Base-by-base conservation (phyloP, 1,140 invertebrate genomes). In the Drosophila sproati region DNA sequence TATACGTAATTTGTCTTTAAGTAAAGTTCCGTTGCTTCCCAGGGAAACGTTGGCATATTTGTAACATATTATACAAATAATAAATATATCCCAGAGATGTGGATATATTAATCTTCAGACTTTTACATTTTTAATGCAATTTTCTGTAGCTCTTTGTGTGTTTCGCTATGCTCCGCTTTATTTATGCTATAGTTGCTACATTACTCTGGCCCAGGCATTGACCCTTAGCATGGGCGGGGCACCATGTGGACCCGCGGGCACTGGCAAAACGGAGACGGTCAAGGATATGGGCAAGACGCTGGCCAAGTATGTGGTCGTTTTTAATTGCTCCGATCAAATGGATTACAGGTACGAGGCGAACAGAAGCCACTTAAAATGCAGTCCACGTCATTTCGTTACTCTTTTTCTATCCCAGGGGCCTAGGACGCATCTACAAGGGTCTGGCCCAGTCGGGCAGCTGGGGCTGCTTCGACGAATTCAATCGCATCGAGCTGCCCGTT, bases 291-390 rank as follows among this genome's bases (percentile, higher is more conserved):
- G 98, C 2, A 98, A 99, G 93, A 98, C 98, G 20, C 93, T 99
- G 4, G 98, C 98, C 12, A 99, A 99, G 93, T 99, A 99, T 92
- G 98, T 99, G 2, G 98, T 99, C 0, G 98, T 99, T 0, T 99
- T 99, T 93, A 99, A 99, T 93, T 99, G 98, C 90, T 99, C 98
- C 3, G 98, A 99, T 94, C 98, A 99, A 94, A 99, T 99, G 98
- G 98, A 99, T 93, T 99, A 98, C 92, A 95, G 97, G 94, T 97
- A 95, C 43, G 59, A 29, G 60, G 56, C 31, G 29, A 20, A 45
- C 59, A 12, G 7, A 68, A 71, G 12, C 34, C 62, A 67, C 47
- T 70, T 71, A 71, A 70, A 59, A 77, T 75, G 56, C 73, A 39
- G 43, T 32, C 8, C 67, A 64, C 69, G 57, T 45, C 61, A 77